These are phyloP conservation scores for Bradypodion ventrale DNA, from an alignment of 2,797 vertebrate species.

Conservation along the genomic window DNA sequence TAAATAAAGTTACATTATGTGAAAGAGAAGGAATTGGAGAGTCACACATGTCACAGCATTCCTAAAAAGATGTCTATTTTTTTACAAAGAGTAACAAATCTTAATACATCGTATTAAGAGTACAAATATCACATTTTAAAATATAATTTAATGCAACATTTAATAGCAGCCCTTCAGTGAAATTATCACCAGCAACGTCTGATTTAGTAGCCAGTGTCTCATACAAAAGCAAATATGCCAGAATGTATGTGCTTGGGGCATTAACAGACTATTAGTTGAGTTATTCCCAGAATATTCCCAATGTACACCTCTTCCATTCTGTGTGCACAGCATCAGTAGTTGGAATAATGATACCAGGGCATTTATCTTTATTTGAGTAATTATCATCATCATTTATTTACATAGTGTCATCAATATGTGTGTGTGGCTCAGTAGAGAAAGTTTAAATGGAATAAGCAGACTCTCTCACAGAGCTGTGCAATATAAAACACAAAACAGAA, in stretches of 20 bases:
- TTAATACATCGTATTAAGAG: slow-evolving; percentile 28
- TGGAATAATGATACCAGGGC: slow-evolving; percentile 25
- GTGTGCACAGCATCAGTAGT: slow-evolving; percentile 8
- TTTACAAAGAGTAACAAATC: neutral
- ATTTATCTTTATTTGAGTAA: slow-evolving; percentile 42
- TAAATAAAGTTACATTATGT: neutral
- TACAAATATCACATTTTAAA: slow-evolving; percentile 29
- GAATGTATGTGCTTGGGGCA: slow-evolving; percentile 16
- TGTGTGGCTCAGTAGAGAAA: too few species aligned
- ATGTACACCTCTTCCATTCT: slow-evolving; percentile 47
- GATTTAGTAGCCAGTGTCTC: slow-evolving; percentile 27
- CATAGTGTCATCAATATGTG: too few species aligned
- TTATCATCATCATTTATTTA: too few species aligned
- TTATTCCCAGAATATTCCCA: slow-evolving; percentile 46
- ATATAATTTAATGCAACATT: slow-evolving; percentile 8
- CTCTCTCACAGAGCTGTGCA: too few species aligned
- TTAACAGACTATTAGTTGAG: neutral
- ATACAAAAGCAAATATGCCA: slow-evolving; percentile 52
- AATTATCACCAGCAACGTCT: slow-evolving; percentile 11
- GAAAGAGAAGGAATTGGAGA: neutral
- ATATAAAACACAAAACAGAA: too few species aligned
- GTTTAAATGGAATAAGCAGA: too few species aligned
- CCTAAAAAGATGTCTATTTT: slow-evolving; percentile 1
- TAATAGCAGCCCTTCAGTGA: slow-evolving; percentile 12
- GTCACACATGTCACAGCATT: neutral